Percentiles rank a stretch among this genome's conserved stretches.
Conservation (phyloP, 2,888 invertebrate species). For the Sclerodermus sp. region DNA sequence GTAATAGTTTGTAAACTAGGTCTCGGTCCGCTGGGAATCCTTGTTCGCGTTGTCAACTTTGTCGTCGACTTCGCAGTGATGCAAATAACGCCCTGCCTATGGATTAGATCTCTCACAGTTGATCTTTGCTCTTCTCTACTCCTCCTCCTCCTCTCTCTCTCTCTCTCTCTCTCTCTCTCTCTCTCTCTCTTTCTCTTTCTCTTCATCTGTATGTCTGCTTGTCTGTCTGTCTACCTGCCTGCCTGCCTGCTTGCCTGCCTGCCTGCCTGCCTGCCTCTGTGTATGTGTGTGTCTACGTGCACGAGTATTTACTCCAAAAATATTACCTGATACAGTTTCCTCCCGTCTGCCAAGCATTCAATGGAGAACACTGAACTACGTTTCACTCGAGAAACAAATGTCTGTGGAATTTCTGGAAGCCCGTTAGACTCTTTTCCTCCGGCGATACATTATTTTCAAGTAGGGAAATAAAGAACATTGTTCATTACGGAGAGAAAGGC, state of each 20-base stretch:
- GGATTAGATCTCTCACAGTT: slow-evolving; percentile 1
- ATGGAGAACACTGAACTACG: slow-evolving; percentile 9
- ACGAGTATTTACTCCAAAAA: slow-evolving; percentile 15
- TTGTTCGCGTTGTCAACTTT: slow-evolving; percentile 4
- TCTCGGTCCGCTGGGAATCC: slow-evolving; percentile 31
- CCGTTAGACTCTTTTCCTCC: no score
- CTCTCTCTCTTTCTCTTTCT: no score
- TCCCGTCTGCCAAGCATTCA: slow-evolving; percentile 9
- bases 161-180: slow-evolving; percentile 10
- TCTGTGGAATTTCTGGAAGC: slow-evolving; percentile 6
- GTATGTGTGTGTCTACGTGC: slow-evolving; percentile 47
- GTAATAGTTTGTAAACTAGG: slow-evolving; percentile 54
- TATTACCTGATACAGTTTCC: no score
- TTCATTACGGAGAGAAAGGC: no score
- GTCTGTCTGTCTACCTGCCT: no score
- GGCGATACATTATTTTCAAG: no score
- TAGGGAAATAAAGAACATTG: no score
- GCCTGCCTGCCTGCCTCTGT: no score
- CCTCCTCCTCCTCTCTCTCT: slow-evolving; percentile 12
- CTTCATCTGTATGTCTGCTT: slow-evolving; percentile 51
- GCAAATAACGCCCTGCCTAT: neutral
- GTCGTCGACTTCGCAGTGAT: no score
- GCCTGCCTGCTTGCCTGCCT: no score
- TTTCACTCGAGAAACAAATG: slow-evolving; percentile 11
- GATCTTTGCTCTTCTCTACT: slow-evolving; percentile 6